phyloP scores from a whole-genome alignment of 2,113 vertebrate species.

The Cyanocitta stelleri region DNA sequence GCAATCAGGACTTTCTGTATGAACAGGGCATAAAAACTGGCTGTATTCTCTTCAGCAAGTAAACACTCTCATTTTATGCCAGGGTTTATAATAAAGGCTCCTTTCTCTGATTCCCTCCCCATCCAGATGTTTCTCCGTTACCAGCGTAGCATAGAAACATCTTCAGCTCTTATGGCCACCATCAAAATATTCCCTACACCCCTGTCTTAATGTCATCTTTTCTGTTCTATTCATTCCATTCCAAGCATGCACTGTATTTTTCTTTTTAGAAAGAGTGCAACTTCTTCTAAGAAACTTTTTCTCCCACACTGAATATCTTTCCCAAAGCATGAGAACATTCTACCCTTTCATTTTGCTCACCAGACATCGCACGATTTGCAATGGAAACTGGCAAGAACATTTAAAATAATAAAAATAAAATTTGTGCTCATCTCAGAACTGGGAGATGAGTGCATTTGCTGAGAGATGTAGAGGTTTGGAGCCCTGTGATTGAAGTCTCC shows the following conservation, averaged over 20 bases:
- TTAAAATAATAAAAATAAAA: slow-evolving; percentile 66
- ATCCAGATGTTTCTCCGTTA: neutral
- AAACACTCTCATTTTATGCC: neutral
- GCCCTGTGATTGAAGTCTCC: slow-evolving; percentile 11
- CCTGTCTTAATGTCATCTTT: neutral
- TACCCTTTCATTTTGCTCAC: slow-evolving; percentile 69
- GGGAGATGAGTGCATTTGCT: slow-evolving; percentile 32
- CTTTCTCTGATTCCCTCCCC: neutral
- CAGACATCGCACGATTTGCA: slow-evolving; percentile 62
- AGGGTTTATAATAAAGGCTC: slow-evolving; percentile 16
- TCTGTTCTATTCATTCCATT: neutral
- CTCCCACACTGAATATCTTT: slow-evolving; percentile 54
- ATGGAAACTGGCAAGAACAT: slow-evolving; percentile 63
- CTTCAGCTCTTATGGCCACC: neutral
- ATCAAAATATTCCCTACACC: neutral
- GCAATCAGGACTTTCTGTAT: neutral
- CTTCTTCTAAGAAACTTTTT: slow-evolving; percentile 52
- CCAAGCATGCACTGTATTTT: slow-evolving; percentile 31
- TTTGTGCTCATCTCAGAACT: slow-evolving; percentile 30
- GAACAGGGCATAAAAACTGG: neutral
- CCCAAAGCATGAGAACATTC: slow-evolving; percentile 63
- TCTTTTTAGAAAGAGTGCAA: slow-evolving; percentile 46
- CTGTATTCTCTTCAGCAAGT: slow-evolving; percentile 27
- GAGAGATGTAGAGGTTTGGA: neutral
- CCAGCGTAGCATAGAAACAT: neutral